These are phyloP conservation scores for Taenaris catops DNA, from an alignment of 2,888 invertebrate species.

Conservation along the genomic window DNA sequence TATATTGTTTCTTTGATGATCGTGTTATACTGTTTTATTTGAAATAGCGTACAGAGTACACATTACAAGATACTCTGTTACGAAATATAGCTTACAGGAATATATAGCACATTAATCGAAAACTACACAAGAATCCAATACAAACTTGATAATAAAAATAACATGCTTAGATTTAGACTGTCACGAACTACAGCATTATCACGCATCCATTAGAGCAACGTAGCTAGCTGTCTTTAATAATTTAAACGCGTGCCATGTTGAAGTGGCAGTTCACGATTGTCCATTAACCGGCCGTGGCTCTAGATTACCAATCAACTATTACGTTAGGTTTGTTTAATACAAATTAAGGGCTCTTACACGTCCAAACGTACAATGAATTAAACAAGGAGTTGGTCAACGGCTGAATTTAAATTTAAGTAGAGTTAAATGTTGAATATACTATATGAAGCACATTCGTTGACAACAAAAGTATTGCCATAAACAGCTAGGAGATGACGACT, in stretches of 20 bases:
- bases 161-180: constrained; percentile 1
- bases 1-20: too few relatives aligned
- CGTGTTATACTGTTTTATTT: too few relatives aligned
- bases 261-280: constrained; percentile 22
- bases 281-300: constrained; percentile 17
- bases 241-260: constrained; percentile 15
- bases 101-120: too few relatives aligned
- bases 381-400: constrained; percentile 16
- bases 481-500: too few relatives aligned
- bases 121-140: too few relatives aligned
- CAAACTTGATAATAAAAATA: too few relatives aligned
- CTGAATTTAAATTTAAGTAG: constrained; percentile 10
- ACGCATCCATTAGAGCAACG: not conserved
- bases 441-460: too few relatives aligned
- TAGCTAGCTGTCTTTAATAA: constrained; percentile 11
- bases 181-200: constrained; percentile 6
- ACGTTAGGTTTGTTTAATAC: constrained; percentile 19
- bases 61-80: too few relatives aligned
- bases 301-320: constrained; percentile 23
- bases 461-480: too few relatives aligned
- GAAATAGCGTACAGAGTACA: too few relatives aligned
- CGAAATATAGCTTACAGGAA: too few relatives aligned
- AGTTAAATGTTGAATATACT: too few relatives aligned
- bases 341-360: constrained; percentile 19
- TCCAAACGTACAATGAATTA: constrained; percentile 19